These are phyloP conservation scores for Allophyes oxyacanthae DNA, from an alignment of 2,888 invertebrate species.

Conservation along the genomic window DNA sequence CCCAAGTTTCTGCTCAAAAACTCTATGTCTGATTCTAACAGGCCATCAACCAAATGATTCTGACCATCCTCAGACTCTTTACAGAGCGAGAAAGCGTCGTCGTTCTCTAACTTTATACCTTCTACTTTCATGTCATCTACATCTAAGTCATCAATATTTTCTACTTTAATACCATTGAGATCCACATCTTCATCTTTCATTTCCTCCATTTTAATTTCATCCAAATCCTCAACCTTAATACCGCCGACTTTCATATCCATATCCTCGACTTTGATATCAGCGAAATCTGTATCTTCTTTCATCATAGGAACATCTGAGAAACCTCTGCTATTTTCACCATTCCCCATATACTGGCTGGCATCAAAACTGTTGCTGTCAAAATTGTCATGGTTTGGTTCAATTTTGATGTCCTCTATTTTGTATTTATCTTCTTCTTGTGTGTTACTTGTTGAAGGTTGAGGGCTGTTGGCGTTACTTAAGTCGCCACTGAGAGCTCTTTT, in stretches of 20 bases:
- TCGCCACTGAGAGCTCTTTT: conserved; percentile 77
- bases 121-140: conserved; percentile 81
- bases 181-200: conserved; percentile 83
- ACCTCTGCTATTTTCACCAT: conserved; percentile 76
- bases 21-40: conserved; percentile 86
- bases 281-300: conserved; percentile 81
- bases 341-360: conserved; percentile 78
- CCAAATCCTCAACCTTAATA: conserved; percentile 82
- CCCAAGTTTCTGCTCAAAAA: conserved; percentile 85
- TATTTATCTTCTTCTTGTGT: conserved; percentile 74
- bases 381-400: conserved; percentile 75
- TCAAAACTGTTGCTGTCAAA: conserved; percentile 80
- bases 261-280: conserved; percentile 85
- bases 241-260: conserved; percentile 84
- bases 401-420: conserved; percentile 79
- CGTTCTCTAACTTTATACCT: conserved; percentile 82
- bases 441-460: conserved; percentile 77
- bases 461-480: conserved; percentile 75
- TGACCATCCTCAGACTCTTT: conserved; percentile 80
- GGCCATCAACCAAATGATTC: conserved; percentile 81
- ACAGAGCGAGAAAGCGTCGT: conserved; percentile 78
- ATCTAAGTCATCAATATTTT: conserved; percentile 79
- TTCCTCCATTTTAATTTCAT: conserved; percentile 79
- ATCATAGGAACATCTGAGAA: conserved; percentile 79
- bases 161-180: conserved; percentile 79